Base-by-base conservation (phyloP, 2,888 invertebrate genomes). In the Cataglyphis altisquamis region DNA sequence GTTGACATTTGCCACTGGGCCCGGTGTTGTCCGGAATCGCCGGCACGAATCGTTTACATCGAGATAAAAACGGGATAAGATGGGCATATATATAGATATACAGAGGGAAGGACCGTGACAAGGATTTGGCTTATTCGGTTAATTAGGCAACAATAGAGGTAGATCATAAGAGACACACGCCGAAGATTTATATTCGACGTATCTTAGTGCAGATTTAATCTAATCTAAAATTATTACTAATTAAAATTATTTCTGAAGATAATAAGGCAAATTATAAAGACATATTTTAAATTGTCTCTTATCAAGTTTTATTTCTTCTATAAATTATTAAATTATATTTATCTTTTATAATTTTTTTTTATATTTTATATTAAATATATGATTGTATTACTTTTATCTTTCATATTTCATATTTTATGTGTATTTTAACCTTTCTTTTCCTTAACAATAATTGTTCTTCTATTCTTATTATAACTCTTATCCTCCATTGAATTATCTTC, bases 1-100 rank as follows among this genome's bases (percentile, higher is more conserved):
- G 84, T 83, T 80, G 88, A 85, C 78, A 74, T 78, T 86, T 60
- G 78, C 78, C 78, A 80, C 57, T 45, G 72, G 36, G 60, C 60
- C 72, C 21, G 32, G 60, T 80, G 78, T 80, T 80, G 78, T 72
- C 45, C 72, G 45, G 60, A 72, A 80, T 80, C 78, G 60, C 78
- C 78, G 78, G 73, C 72, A 80, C 78, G 73, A 80, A 80, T 80
- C 78, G 78, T 72, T 80, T 80, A 80, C 78, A 80, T 8, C 32
- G 72, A 32, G 78, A 72, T 80, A 55, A 45, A 80, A 78, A 32
- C 45, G 25, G 78, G 78, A 80, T 80, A 80, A 80, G 72, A 80
- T 70, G 45, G 57, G 60, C 36, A 80, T 45, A 48, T n/a, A 72
- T 15, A 45, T 52, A 8, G 52, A 52, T 52, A n/a, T 52, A 52